Percentiles rank a stretch among this genome's conserved stretches.
These are phyloP conservation scores for Neocrepidodera transversa DNA, from an alignment of 2,888 invertebrate genomes.

Conservation along the genomic window DNA sequence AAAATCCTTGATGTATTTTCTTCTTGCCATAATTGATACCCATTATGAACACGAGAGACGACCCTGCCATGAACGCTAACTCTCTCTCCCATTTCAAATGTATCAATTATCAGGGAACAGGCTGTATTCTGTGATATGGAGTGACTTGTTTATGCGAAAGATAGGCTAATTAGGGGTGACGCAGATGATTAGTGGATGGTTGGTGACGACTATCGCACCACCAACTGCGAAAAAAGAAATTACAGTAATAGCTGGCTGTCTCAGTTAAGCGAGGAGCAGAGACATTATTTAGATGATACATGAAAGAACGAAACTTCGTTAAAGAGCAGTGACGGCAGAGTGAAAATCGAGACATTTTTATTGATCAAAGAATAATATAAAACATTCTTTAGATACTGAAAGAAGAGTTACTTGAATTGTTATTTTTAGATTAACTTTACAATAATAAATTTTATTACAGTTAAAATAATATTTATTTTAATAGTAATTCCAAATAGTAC, in stretches of 20 bases:
- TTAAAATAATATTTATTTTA: too few relatives aligned
- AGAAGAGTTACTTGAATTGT: too few relatives aligned
- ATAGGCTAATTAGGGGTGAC: conserved; percentile 55
- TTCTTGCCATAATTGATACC: too few relatives aligned
- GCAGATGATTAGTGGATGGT: conserved; percentile 53
- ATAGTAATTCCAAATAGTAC: too few relatives aligned
- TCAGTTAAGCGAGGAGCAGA: neutral
- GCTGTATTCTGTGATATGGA: conserved; percentile 51
- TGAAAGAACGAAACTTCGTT: neutral
- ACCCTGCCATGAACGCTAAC: conserved; percentile 8
- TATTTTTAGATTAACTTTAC: too few relatives aligned
- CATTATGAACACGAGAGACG: neutral
- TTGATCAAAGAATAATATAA: too few relatives aligned
- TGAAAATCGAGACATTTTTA: too few relatives aligned
- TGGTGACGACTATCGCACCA: conserved; percentile 41
- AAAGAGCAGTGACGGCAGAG: too few relatives aligned
- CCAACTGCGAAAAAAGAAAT: conserved; percentile 19
- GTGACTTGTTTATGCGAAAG: conserved; percentile 58
- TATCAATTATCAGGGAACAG: conserved; percentile 56
- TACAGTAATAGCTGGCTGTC: conserved; percentile 14
- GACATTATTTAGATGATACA: neutral
- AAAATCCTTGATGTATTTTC: too few relatives aligned
- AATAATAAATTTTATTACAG: too few relatives aligned
- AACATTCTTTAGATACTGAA: too few relatives aligned
- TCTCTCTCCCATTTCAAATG: conserved; percentile 51